A percentile compares a stretch with the other conserved stretches of the same genome.
Conservation (phyloP, 2,888 invertebrate species). For the Spodoptera picta region DNA sequence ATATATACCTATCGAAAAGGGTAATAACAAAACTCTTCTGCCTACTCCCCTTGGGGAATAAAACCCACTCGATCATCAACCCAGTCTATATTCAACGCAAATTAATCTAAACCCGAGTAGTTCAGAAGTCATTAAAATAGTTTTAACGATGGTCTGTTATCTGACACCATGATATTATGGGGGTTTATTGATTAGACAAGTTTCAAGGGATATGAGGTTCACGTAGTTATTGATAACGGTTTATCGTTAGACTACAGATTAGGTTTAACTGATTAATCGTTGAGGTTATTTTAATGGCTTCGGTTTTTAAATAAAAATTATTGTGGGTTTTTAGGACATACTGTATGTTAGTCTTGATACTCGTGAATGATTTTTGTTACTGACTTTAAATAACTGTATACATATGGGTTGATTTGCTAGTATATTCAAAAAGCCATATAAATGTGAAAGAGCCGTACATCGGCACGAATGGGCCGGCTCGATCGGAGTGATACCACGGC, state of each 20-base stretch:
- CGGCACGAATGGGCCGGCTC: too few species aligned
- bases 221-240: conserved; percentile 23
- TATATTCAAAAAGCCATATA: too few species aligned
- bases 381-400: too few species aligned
- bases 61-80: background rate
- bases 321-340: background rate
- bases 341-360: too few species aligned
- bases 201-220: conserved; percentile 22
- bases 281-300: background rate
- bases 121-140: conserved; percentile 49
- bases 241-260: background rate
- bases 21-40: too few species aligned
- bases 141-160: conserved; percentile 45
- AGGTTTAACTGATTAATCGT: conserved; percentile 9
- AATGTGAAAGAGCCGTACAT: too few species aligned
- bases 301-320: background rate
- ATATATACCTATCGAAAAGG: too few species aligned
- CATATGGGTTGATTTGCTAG: too few species aligned
- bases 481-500: too few species aligned
- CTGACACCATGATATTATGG: conserved; percentile 34
- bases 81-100: conserved; percentile 5
- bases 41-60: background rate
- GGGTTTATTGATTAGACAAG: conserved; percentile 42
- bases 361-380: too few species aligned
- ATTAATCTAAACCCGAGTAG: conserved; percentile 12